Evolutionary conservation across 92 coral and sea anemone species (phyloP).

Genomic region (Bergia sp.): DNA sequence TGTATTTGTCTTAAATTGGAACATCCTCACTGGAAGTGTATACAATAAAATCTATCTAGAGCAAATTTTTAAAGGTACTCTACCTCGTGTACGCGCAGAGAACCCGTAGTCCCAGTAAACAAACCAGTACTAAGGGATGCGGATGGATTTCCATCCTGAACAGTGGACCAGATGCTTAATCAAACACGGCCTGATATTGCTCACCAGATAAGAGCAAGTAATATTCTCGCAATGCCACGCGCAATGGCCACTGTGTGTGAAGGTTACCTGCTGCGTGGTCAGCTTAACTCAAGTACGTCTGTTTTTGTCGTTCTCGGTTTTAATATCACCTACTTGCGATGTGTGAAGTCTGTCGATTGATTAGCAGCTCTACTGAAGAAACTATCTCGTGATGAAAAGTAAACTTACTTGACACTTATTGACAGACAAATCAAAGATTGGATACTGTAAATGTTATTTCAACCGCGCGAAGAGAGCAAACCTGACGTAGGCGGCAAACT

Average conservation of each 20-base stretch:
- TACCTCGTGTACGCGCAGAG: slow-evolving; percentile 29
- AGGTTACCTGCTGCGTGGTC: not conserved
- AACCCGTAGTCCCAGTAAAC: slow-evolving; percentile 3
- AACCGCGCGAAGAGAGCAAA: slow-evolving; percentile 35
- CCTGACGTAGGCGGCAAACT: slow-evolving; percentile 23
- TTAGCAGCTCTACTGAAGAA: slow-evolving; percentile 36
- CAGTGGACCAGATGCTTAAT: not conserved
- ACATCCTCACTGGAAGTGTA: not conserved
- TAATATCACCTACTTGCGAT: slow-evolving; percentile 39
- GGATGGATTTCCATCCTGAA: not conserved
- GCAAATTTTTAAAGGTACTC: slow-evolving; percentile 8
- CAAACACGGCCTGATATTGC: not conserved
- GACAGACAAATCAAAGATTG: slow-evolving; percentile 39
- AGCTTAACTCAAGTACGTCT: slow-evolving; percentile 27
- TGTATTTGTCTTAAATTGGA: not conserved
- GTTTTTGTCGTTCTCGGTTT: slow-evolving; percentile 31
- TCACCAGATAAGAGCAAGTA: not conserved
- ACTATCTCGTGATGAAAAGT: slow-evolving; percentile 48
- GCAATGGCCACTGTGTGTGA: not conserved
- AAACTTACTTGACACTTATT: slow-evolving; percentile 32
- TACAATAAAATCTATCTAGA: not conserved
- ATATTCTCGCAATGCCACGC: not conserved
- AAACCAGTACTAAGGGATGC: not conserved
- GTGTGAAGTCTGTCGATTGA: slow-evolving; percentile 38
- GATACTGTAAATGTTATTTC: slow-evolving; percentile 38